Conservation (phyloP, 2,797 vertebrate species). For the Anas flavirostris region DNA sequence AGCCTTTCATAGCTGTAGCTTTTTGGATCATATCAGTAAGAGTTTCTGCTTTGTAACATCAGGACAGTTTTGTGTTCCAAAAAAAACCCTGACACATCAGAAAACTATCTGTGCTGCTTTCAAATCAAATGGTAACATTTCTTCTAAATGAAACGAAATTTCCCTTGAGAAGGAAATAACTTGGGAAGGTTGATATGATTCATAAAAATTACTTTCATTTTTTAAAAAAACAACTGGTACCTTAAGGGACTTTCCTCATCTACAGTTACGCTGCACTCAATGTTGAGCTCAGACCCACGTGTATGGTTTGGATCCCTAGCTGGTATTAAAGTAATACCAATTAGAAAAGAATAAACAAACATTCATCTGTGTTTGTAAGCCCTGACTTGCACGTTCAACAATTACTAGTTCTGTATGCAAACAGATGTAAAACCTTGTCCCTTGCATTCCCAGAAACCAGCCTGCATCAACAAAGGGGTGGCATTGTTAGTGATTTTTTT, state of each 20-base stretch:
- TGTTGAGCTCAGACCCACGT: background rate
- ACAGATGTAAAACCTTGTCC: background rate
- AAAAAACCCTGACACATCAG: background rate
- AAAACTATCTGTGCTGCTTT: background rate
- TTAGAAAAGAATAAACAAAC: background rate
- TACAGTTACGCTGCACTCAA: background rate
- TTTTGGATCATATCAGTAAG: background rate
- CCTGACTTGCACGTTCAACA: background rate
- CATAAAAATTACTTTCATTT: background rate
- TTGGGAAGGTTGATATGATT: constrained; percentile 18
- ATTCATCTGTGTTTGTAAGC: background rate
- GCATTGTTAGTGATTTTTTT: background rate
- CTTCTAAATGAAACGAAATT: constrained; percentile 28
- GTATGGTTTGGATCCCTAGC: background rate
- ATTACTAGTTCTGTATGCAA: background rate
- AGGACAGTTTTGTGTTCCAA: background rate
- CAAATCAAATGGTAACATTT: background rate
- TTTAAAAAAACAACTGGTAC: background rate
- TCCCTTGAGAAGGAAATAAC: constrained; percentile 21
- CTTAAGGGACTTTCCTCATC: background rate
- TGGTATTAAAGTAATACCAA: background rate
- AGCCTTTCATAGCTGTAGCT: background rate
- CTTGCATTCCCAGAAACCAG: background rate
- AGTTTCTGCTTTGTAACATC: background rate
- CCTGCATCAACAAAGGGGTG: background rate